Evolutionary conservation across 2,888 invertebrate species (phyloP).

Genomic region (Ceraclea dissimilis): DNA sequence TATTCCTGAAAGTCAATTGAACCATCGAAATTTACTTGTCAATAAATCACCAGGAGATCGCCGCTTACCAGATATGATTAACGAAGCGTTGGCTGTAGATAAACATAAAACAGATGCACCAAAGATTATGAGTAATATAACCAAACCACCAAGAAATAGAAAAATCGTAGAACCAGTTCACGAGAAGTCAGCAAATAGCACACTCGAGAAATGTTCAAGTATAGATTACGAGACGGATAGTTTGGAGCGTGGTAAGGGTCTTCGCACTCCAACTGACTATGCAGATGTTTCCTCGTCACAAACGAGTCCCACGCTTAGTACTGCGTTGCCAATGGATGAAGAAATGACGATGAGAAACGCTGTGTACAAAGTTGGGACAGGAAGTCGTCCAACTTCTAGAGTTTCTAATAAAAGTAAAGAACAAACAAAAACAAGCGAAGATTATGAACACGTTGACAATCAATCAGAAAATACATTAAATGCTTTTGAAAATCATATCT

Average conservation of each 20-base stretch:
- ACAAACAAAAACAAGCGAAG: slow-evolving; percentile 30
- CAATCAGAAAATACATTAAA: slow-evolving; percentile 9
- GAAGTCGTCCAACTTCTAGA: slow-evolving; percentile 46
- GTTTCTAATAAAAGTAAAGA: slow-evolving; percentile 26
- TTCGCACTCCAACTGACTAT: slow-evolving; percentile 54
- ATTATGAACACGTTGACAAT: slow-evolving; percentile 40
- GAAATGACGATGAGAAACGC: slow-evolving; percentile 74
- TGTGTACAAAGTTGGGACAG: slow-evolving; percentile 57
- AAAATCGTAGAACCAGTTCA: background rate
- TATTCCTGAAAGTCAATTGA: slow-evolving; percentile 1
- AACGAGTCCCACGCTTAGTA: slow-evolving; percentile 65
- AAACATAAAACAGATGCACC: slow-evolving; percentile 8
- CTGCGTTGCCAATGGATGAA: slow-evolving; percentile 70
- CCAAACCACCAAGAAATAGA: background rate
- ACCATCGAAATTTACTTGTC: background rate
- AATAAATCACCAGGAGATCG: slow-evolving; percentile 26
- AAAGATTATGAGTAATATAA: background rate
- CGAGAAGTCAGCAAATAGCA: background rate
- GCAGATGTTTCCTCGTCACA: slow-evolving; percentile 60
- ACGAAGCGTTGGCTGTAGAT: slow-evolving; percentile 56
- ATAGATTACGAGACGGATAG: slow-evolving; percentile 70
- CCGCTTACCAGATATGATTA: slow-evolving; percentile 55
- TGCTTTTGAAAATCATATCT: slow-evolving; percentile 27
- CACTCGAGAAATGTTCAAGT: slow-evolving; percentile 33
- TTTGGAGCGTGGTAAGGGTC: slow-evolving; percentile 55